These are phyloP conservation scores for Menura novaehollandiae DNA, from an alignment of 2,113 vertebrate genomes.

Conservation along the genomic window DNA sequence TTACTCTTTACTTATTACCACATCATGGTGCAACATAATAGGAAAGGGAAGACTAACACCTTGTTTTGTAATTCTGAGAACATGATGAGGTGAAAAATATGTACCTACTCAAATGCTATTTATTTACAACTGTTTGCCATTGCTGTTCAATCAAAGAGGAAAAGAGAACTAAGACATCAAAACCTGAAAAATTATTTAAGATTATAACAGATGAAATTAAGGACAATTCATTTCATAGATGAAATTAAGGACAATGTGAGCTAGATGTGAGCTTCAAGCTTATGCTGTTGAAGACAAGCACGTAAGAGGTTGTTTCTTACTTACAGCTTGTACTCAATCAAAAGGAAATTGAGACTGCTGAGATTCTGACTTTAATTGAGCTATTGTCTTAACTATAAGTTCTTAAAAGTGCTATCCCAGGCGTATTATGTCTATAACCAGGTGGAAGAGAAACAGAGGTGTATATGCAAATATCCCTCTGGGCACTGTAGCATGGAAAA, in stretches of 20 bases:
- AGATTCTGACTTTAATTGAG: neutral
- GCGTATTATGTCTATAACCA: neutral
- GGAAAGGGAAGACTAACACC: neutral
- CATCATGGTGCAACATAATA: neutral
- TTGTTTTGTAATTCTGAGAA: neutral
- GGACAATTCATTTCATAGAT: neutral
- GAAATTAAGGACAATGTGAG: neutral
- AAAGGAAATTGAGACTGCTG: neutral
- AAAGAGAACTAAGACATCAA: neutral
- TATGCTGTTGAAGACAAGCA: neutral
- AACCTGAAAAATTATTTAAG: neutral
- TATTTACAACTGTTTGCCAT: neutral
- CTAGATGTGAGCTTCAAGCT: neutral
- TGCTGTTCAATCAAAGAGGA: neutral
- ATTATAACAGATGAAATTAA: neutral
- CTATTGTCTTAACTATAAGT: neutral
- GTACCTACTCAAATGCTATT: neutral
- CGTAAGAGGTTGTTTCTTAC: neutral
- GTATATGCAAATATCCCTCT: neutral
- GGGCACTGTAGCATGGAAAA: neutral
- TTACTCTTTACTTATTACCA: neutral
- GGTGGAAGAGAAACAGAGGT: rapidly evolving
- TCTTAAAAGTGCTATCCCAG: neutral
- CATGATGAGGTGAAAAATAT: neutral
- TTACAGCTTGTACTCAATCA: neutral